These are phyloP conservation scores for Saxidomus purpurata DNA, from an alignment of 1,140 invertebrate species.

Conservation along the genomic window DNA sequence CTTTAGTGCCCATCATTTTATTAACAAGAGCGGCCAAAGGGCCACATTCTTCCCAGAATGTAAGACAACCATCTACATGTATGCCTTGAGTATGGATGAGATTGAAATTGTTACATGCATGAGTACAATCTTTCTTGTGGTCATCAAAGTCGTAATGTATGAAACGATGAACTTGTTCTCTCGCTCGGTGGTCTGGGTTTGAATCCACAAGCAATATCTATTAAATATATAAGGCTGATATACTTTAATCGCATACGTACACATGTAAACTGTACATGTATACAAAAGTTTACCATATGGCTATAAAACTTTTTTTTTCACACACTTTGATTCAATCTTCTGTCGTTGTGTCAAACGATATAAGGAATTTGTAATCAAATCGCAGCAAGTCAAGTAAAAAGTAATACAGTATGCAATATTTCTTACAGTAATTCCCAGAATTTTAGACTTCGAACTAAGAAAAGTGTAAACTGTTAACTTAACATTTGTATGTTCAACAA, in stretches of 20 bases:
- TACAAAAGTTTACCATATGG: too few relatives aligned
- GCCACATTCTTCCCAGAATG: constrained; percentile 76
- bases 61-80: constrained; percentile 70
- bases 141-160: constrained; percentile 69
- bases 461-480: too few relatives aligned
- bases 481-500: too few relatives aligned
- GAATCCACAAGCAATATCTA: constrained; percentile 76
- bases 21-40: constrained; percentile 70
- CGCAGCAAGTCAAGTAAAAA: too few relatives aligned
- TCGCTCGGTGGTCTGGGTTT: constrained; percentile 32
- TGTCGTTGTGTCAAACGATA: too few relatives aligned
- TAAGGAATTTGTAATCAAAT: too few relatives aligned
- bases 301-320: too few relatives aligned
- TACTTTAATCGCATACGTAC: neutral
- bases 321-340: too few relatives aligned
- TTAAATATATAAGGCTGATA: neutral
- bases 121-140: constrained; percentile 59
- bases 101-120: constrained; percentile 69
- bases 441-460: too few relatives aligned
- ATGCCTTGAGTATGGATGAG: constrained; percentile 37
- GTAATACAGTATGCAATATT: too few relatives aligned
- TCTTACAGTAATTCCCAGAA: too few relatives aligned
- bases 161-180: constrained; percentile 46
- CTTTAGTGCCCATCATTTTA: constrained; percentile 51
- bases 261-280: too few relatives aligned